Conservation (phyloP, 2,888 invertebrate genomes). For the Rosalia funebris region DNA sequence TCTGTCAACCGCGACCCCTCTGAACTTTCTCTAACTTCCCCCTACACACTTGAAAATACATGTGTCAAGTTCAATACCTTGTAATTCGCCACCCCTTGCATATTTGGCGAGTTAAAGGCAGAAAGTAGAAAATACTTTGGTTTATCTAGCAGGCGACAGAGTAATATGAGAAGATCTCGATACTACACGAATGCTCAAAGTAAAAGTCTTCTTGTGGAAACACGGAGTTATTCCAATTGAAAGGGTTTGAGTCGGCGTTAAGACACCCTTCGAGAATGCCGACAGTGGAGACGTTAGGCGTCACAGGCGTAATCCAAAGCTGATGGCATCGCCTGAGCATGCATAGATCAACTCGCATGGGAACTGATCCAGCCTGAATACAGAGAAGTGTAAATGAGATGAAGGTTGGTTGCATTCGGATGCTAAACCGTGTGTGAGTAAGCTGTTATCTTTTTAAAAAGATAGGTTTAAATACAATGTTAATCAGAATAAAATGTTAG, state of each 20-base stretch:
- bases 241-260: conserved; percentile 43
- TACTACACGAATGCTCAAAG: conserved; percentile 39
- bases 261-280: conserved; percentile 32
- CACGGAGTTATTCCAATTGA: conserved; percentile 51
- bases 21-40: too few relatives aligned
- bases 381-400: conserved; percentile 57
- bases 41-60: too few relatives aligned
- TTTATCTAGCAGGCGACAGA: conserved; percentile 16
- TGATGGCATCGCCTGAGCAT: conserved; percentile 53
- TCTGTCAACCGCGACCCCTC: too few relatives aligned
- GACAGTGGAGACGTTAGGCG: conserved; percentile 42
- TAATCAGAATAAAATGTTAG: too few relatives aligned
- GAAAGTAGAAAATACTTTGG: conserved; percentile 17
- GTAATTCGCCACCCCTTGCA: not conserved
- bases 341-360: conserved; percentile 53
- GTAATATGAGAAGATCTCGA: conserved; percentile 32
- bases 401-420: conserved; percentile 38
- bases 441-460: conserved; percentile 4
- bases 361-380: conserved; percentile 43
- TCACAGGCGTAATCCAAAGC: conserved; percentile 53
- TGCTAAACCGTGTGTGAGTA: conserved; percentile 23
- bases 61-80: too few relatives aligned
- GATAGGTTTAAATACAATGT: not conserved
- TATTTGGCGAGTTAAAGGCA: not conserved
- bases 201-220: conserved; percentile 43